Conservation (phyloP, 1,140 invertebrate genomes). For the Papilio aristodemus region DNA sequence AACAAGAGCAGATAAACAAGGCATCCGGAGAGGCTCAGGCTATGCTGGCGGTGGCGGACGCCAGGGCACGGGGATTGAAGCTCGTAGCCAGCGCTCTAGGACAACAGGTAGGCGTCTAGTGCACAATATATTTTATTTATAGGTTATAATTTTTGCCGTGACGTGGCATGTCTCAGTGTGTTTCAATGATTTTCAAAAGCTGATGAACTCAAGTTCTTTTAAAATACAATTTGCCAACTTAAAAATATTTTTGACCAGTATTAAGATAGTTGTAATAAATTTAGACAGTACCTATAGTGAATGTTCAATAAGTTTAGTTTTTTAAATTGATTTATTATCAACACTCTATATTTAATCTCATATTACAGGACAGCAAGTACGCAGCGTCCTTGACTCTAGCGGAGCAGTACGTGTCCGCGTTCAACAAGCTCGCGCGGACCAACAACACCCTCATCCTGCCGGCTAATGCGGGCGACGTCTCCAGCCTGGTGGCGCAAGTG, state of each 20-base stretch:
- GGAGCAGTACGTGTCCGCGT: slow-evolving; percentile 97
- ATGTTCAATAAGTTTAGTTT: too few species aligned
- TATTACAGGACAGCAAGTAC: slow-evolving; percentile 85
- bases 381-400: slow-evolving; percentile 96
- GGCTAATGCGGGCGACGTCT: slow-evolving; percentile 92
- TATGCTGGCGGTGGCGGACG: slow-evolving; percentile 91
- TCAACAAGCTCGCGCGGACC: slow-evolving; percentile 94
- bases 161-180: too few species aligned
- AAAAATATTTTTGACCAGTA: too few species aligned
- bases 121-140: background rate
- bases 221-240: too few species aligned
- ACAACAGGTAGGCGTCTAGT: slow-evolving; percentile 39
- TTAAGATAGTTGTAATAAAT: too few species aligned
- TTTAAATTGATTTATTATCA: too few species aligned
- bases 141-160: background rate
- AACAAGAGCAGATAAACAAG: slow-evolving; percentile 93
- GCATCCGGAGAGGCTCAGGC: slow-evolving; percentile 93
- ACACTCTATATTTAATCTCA: slow-evolving; percentile 4
- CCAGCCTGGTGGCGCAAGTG: slow-evolving; percentile 92
- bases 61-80: slow-evolving; percentile 89
- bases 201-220: too few species aligned
- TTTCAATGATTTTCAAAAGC: too few species aligned
- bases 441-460: slow-evolving; percentile 98
- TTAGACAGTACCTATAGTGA: too few species aligned
- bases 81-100: slow-evolving; percentile 86